Base-by-base conservation (phyloP, 2,113 vertebrate species). In the Lates calcarifer region DNA sequence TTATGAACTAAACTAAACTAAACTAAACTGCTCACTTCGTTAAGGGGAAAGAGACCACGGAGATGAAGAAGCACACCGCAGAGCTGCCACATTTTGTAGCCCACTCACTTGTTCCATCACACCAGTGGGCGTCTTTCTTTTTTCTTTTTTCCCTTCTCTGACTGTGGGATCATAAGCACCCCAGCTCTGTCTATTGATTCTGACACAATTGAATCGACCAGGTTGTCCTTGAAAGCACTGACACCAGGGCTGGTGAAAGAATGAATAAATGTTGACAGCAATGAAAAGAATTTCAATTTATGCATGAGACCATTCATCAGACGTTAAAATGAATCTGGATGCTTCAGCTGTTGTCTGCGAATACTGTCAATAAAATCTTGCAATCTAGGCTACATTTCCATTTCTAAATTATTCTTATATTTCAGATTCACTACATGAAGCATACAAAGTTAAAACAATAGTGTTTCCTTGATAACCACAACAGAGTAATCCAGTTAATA, bases 61-160 rank as follows among this genome's bases (percentile, higher is more conserved):
- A 70, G 73, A 58, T n/a, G n/a, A n/a, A 63, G 41, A 83, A 15
- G 39, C 33, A 15, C 60, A 72, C 43, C 31, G 12, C 10, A 7
- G 53, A 71, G 80, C 37, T 73, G 69, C 76, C 69, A 64, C 75
- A 62, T 75, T 63, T 33, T 56, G 18, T 9, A 31, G 63, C 85
- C 83, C 79, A 73, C 87, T 71, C 70, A 6, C 53, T 86, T 53
- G 11, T 71, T 82, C 70, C 39, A 43, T 67, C 24, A 47, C 77
- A 57, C 24, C 4, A 51, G 62, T 26, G 31, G 35, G 71, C 26
- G 62, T 72, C 20, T 11, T 6, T 28, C 29, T 45, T 1, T 39
- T 45, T 26, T n/a, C 58, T 18, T 57, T 64, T 35, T 31, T 6
- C 6, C 17, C 35, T 33, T 28, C 35, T 33, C 35, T 37, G 6